phyloP scores from a whole-genome alignment of 2,797 vertebrate species.

The Sebastes steindachneri region DNA sequence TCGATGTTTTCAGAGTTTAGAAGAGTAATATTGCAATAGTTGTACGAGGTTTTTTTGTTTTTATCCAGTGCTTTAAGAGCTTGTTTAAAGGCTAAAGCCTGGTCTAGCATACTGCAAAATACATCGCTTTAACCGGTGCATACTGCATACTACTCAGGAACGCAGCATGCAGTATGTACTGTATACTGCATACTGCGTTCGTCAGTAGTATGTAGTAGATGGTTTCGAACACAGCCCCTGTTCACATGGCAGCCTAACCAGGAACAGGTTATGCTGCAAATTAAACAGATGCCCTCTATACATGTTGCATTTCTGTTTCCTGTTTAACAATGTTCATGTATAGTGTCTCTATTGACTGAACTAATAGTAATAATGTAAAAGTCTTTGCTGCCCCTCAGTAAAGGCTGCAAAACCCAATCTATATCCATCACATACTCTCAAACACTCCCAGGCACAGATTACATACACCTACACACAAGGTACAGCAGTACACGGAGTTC shows the following conservation, averaged over 20 bases:
- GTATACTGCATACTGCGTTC: no score
- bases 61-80: no score
- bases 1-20: accelerated
- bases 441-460: slow-evolving; percentile 14
- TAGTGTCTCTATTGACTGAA: neutral
- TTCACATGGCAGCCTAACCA: neutral
- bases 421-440: neutral
- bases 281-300: neutral
- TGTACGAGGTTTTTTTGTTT: accelerated
- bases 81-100: no score
- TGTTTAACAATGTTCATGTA: neutral
- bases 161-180: no score
- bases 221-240: neutral
- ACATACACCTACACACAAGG: slow-evolving; percentile 25
- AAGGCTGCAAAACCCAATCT: neutral
- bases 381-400: neutral
- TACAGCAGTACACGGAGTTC: neutral
- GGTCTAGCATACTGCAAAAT: no score
- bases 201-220: no score
- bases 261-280: neutral
- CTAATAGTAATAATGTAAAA: no score
- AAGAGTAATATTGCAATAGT: no score
- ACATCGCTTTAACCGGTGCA: no score
- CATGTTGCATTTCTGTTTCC: neutral
- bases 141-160: no score